A percentile compares a stretch with the other conserved stretches of the same genome.
Conservation (phyloP, 2,113 vertebrate species). For the Psilopogon haemacephalus region DNA sequence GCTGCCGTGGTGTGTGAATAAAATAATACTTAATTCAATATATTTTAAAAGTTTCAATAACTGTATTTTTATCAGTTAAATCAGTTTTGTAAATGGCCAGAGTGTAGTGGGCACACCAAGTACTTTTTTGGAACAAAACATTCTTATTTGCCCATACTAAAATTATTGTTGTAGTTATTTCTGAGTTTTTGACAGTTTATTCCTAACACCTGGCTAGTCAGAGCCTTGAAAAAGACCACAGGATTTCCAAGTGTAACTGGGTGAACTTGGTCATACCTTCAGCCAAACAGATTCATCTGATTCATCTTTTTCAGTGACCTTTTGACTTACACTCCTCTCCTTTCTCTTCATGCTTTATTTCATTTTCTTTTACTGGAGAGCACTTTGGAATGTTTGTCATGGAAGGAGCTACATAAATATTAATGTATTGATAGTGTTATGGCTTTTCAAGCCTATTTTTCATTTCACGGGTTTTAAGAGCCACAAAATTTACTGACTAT, state of each 20-base stretch:
- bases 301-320: conserved; percentile 58
- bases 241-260: background rate
- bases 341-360: conserved; percentile 69
- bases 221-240: background rate
- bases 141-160: background rate
- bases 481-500: conserved; percentile 76
- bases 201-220: background rate
- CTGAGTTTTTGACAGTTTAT: background rate
- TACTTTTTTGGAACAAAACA: background rate
- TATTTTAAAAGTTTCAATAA: background rate
- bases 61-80: background rate
- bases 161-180: background rate
- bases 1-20: background rate
- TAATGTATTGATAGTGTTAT: conserved; percentile 77
- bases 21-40: background rate
- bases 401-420: conserved; percentile 78
- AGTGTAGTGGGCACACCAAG: background rate
- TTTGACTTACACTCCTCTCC: conserved; percentile 51
- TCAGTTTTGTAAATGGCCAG: background rate
- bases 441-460: conserved; percentile 74
- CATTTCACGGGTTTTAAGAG: conserved; percentile 74
- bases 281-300: conserved; percentile 14
- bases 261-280: conserved; percentile 11
- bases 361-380: conserved; percentile 65
- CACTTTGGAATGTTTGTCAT: conserved; percentile 73